Conservation (phyloP, 2,888 invertebrate genomes). For the Strigamia maritima region DNA sequence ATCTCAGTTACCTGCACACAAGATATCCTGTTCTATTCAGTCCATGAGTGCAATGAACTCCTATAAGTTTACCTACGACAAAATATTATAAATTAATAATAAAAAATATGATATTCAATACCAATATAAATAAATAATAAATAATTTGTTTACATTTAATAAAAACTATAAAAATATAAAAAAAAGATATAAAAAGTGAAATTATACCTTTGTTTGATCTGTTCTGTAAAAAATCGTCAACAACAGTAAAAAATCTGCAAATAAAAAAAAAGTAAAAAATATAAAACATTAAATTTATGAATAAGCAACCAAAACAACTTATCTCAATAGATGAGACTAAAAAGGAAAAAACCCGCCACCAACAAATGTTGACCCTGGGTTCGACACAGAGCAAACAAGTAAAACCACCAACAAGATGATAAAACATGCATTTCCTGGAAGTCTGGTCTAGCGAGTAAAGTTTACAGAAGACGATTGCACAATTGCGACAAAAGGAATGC, state of each 20-base stretch:
- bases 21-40: slow-evolving; percentile 34
- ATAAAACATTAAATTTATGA: not conserved
- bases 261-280: not conserved
- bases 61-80: slow-evolving; percentile 22
- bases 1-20: slow-evolving; percentile 17
- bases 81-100: slow-evolving; percentile 6
- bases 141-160: not conserved
- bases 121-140: not conserved
- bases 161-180: not conserved
- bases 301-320: not conserved
- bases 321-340: slow-evolving; percentile 12
- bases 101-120: not conserved
- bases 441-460: slow-evolving; percentile 10
- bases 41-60: slow-evolving; percentile 29
- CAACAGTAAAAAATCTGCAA: not conserved
- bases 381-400: slow-evolving; percentile 16
- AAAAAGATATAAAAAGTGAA: not conserved
- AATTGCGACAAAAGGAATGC: slow-evolving; percentile 16
- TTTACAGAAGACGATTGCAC: slow-evolving; percentile 28
- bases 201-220: not conserved
- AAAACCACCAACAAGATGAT: slow-evolving; percentile 31
- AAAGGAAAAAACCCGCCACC: not conserved
- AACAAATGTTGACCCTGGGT: slow-evolving; percentile 32
- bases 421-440: slow-evolving; percentile 30
- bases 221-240: not conserved